A percentile compares a stretch with the other conserved stretches of the same genome.
These are phyloP conservation scores for Tragopan temminckii DNA, from an alignment of 2,797 vertebrate species.

Conservation along the genomic window DNA sequence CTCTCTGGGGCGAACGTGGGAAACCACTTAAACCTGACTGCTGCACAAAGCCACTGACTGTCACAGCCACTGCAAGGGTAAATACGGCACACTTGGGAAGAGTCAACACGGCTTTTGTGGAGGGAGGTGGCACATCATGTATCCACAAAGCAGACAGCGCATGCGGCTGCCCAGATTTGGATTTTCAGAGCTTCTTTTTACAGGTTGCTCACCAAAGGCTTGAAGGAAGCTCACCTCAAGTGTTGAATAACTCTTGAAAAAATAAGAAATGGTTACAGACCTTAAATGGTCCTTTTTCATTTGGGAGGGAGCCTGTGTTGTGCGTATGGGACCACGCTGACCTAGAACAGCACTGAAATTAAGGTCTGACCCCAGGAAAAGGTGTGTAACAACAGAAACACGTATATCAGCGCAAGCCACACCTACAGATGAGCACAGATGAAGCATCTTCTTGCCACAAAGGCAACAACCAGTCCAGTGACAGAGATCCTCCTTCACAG, in stretches of 20 bases:
- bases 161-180: fast-evolving
- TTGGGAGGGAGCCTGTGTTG: fast-evolving
- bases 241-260: background rate
- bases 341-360: background rate
- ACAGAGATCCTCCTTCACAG: background rate
- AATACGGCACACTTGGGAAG: background rate
- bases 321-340: background rate
- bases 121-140: fast-evolving
- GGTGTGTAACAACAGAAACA: background rate
- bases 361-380: background rate
- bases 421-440: fast-evolving
- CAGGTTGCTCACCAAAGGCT: background rate
- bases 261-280: background rate
- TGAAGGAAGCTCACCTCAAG: background rate
- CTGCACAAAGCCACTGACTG: background rate
- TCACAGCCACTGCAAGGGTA: background rate
- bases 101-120: background rate
- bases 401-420: fast-evolving
- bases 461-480: background rate
- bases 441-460: background rate
- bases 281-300: background rate
- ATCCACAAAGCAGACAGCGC: background rate
- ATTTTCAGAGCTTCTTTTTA: background rate
- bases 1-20: background rate
- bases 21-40: background rate